Percentiles rank a stretch among this genome's conserved stretches.
Conservation (phyloP, 1,140 invertebrate genomes). For the Drosophila punjabiensis region DNA sequence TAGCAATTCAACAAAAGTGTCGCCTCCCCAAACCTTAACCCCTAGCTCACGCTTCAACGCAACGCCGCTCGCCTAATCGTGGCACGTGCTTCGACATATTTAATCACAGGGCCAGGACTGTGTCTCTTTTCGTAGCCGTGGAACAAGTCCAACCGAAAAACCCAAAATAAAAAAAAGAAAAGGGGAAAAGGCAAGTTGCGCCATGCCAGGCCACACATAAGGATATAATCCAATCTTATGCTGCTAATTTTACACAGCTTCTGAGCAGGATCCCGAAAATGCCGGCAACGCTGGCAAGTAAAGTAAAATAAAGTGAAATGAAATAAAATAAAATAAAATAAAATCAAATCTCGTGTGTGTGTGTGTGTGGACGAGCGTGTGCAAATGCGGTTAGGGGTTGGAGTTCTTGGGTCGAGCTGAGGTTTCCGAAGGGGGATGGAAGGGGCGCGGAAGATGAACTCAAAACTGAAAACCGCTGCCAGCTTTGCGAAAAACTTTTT, state of each 20-base stretch:
- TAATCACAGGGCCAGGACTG: conserved; percentile 75
- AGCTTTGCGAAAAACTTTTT: conserved; percentile 68
- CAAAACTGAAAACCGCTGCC: conserved; percentile 64
- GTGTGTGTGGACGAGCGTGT: conserved; percentile 63
- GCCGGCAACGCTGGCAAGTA: conserved; percentile 19
- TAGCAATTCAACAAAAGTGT: conserved; percentile 76
- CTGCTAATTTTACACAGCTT: conserved; percentile 81
- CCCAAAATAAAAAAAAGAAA: conserved; percentile 21
- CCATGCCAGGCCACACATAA: conserved; percentile 44
- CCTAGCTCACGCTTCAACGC: conserved; percentile 65
- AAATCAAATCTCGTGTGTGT: conserved; percentile 74
- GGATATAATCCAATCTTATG: conserved; percentile 84
- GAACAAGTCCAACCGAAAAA: conserved; percentile 23
- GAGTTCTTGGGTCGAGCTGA: conserved; percentile 8
- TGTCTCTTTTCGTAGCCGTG: conserved; percentile 5
- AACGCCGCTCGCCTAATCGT: conserved; percentile 77
- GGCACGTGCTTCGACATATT: conserved; percentile 79
- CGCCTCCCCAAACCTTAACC: conserved; percentile 38
- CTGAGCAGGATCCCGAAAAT: conserved; percentile 59
- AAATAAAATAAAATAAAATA: conserved; percentile 75
- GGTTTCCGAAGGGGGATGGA: background rate
- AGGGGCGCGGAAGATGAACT: conserved; percentile 28
- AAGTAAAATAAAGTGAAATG: conserved; percentile 42
- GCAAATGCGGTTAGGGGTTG: conserved; percentile 67
- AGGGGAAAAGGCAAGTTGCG: conserved; percentile 28